These are phyloP conservation scores for Micromesistius poutassou DNA, from an alignment of 2,797 vertebrate species.

Conservation along the genomic window DNA sequence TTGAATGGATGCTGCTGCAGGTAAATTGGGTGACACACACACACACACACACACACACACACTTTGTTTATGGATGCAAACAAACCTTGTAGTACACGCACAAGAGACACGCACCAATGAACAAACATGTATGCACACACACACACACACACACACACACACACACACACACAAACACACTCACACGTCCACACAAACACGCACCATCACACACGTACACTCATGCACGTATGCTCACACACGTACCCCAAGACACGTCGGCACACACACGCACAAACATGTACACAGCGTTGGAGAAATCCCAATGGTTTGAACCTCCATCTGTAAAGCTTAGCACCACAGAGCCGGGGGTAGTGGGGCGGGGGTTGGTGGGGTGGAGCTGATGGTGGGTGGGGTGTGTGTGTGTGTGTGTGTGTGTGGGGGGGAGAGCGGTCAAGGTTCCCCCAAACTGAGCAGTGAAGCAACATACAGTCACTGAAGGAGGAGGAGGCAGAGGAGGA, in stretches of 20 bases:
- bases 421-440: too few species aligned
- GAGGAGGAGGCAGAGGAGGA: too few species aligned
- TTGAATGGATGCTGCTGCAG: constrained; percentile 52
- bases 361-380: too few species aligned
- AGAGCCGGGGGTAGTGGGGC: neutral
- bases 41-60: neutral
- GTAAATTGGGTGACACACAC: constrained; percentile 15
- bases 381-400: too few species aligned
- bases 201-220: constrained; percentile 1
- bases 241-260: neutral
- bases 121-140: constrained; percentile 2
- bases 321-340: neutral
- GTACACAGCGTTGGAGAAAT: neutral
- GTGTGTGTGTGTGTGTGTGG: too few species aligned
- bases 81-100: constrained; percentile 8
- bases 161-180: neutral
- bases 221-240: constrained; percentile 1
- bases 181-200: neutral
- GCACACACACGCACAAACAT: neutral
- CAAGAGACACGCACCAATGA: constrained; percentile 6
- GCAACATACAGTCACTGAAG: too few species aligned
- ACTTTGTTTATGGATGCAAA: neutral
- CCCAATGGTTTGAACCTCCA: neutral
- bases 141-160: neutral
- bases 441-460: too few species aligned